Base-by-base conservation (phyloP, 30 jellyfish, hydroid and myxozoan genomes). In the Turritopsis rubra region DNA sequence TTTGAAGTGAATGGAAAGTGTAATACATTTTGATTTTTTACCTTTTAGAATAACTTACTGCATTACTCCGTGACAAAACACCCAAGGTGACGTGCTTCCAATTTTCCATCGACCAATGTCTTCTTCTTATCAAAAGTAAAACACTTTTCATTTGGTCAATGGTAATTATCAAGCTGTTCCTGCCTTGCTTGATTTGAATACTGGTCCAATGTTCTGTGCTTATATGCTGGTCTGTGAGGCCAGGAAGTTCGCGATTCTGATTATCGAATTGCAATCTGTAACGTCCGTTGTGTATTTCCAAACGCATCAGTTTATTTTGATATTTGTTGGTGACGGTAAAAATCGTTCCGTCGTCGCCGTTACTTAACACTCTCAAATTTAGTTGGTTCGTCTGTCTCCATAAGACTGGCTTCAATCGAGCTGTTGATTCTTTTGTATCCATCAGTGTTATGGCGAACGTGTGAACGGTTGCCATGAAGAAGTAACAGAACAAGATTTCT, bases 341-440 rank as follows among this genome's bases (percentile, higher is more conserved):
- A 19, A 68, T 68, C 16, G 77, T 68, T 1, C 77, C 77, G 21
- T 68, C 77, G 23, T 68, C 30, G 28, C 77, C 77, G 30, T 68
- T 68, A n/a, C 31, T 68, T 68, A n/a, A n/a, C 77, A 68, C 19
- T 7, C 19, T 68, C 28, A 68, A 68, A 19, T 68, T 23, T 19
- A 68, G 30, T 19, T 68, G 16, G 9, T 27, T 27, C 28, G 28
- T 19, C 19, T 0, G 77, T 68, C 30, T 9, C 77, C 77, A 68
- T 27, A 68, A n/a, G 23, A 27, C 31, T 27, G 77, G 30, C 9
- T 68, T 23, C 77, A 68, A 27, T 7, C 77, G 77, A 68, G 21
- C 77, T 8, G 28, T n/a, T 27, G 77, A 68, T 68, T 68, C 30
- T 19, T 68, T 27, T 9, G 31, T 7, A 19, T 68, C 21, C 8